These are phyloP conservation scores for Ciona savignyi DNA, from an alignment of 23 tunicate species.

Conservation along the genomic window DNA sequence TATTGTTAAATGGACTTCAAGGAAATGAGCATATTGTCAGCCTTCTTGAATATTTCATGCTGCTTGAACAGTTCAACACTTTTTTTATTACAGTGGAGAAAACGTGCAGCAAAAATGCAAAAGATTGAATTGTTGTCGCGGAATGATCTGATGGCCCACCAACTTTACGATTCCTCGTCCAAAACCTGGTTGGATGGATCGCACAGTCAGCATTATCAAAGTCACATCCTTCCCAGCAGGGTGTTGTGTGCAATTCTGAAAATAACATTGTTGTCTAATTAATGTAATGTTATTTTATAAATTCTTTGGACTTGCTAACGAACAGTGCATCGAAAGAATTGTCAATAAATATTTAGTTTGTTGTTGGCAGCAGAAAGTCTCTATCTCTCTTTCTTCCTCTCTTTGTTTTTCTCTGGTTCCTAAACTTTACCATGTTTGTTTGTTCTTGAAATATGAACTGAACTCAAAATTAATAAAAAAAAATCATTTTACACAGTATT, in stretches of 20 bases:
- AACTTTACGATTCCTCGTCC: constrained; percentile 64
- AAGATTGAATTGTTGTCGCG: neutral
- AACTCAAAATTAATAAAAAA: too few relatives aligned
- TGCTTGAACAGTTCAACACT: constrained; percentile 5
- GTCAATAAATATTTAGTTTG: too few relatives aligned
- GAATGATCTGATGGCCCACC: constrained; percentile 78
- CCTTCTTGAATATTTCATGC: neutral
- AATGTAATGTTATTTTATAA: too few relatives aligned
- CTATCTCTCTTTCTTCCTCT: too few relatives aligned
- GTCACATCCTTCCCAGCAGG: constrained; percentile 59
- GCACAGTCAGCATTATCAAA: constrained; percentile 55
- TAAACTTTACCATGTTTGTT: too few relatives aligned
- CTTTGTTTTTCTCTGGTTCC: too few relatives aligned
- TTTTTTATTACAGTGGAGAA: constrained; percentile 55
- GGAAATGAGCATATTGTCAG: neutral
- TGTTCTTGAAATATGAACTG: too few relatives aligned
- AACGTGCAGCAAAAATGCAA: constrained; percentile 61
- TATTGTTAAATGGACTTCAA: neutral
- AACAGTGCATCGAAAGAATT: too few relatives aligned
- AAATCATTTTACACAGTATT: neutral
- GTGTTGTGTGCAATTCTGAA: constrained; percentile 8
- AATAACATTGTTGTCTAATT: too few relatives aligned
- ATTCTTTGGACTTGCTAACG: too few relatives aligned
- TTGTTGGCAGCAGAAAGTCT: neutral
- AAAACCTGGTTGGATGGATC: constrained; percentile 62